A percentile compares a stretch with the other conserved stretches of the same genome.
phyloP scores from a whole-genome alignment of 2,888 invertebrate genomes.

The Poecilus cupreus region DNA sequence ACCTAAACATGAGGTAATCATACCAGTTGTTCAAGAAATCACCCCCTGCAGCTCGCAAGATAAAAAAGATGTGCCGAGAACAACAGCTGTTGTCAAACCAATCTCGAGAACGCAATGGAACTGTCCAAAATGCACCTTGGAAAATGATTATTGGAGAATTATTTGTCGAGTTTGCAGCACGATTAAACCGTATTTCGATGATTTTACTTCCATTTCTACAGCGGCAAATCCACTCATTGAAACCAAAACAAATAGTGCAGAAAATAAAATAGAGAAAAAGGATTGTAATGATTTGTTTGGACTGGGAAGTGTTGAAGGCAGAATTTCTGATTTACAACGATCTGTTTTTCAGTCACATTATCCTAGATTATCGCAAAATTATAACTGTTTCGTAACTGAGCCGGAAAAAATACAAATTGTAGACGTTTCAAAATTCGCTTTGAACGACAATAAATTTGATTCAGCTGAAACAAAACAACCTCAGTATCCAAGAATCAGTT shows the following conservation, averaged over 20 bases:
- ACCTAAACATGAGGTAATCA: conserved; percentile 33
- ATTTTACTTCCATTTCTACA: conserved; percentile 65
- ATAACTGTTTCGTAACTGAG: not conserved
- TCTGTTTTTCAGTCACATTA: conserved; percentile 49
- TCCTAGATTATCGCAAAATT: conserved; percentile 39
- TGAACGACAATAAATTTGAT: conserved; percentile 8
- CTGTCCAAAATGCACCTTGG: conserved; percentile 78
- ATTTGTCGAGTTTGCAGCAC: conserved; percentile 79
- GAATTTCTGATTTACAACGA: conserved; percentile 51
- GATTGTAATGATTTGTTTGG: conserved; percentile 33
- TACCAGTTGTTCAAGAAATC: conserved; percentile 37
- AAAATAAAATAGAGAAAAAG: conserved; percentile 59
- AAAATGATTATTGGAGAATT: conserved; percentile 78
- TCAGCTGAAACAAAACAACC: conserved; percentile 13
- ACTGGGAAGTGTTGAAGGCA: conserved; percentile 19
- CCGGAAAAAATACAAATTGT: not conserved
- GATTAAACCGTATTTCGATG: conserved; percentile 73
- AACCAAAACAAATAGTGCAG: conserved; percentile 54
- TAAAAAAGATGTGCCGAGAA: not conserved
- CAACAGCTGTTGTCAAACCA: conserved; percentile 47
- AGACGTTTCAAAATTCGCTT: not conserved
- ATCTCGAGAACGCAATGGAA: conserved; percentile 71
- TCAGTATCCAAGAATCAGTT: conserved; percentile 43
- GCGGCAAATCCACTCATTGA: conserved; percentile 31
- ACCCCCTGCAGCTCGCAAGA: not conserved